Evolutionary conservation across 2,888 invertebrate genomes (phyloP).

Genomic region (Creontiades dilutus): DNA sequence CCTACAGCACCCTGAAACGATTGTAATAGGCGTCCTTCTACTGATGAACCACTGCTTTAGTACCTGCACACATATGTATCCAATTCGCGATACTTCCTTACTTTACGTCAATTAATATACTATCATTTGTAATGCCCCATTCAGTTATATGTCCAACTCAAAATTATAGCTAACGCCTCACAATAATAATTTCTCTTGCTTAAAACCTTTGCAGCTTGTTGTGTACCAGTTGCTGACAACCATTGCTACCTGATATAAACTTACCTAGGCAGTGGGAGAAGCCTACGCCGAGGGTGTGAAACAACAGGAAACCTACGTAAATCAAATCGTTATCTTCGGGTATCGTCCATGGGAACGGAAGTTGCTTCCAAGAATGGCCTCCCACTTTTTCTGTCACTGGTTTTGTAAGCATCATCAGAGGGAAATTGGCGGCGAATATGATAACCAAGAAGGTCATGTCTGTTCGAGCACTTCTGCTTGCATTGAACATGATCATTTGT

Average conservation of each 20-base stretch:
- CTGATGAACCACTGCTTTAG: too few relatives aligned
- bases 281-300: slow-evolving; percentile 17
- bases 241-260: background rate
- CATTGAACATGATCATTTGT: slow-evolving; percentile 8
- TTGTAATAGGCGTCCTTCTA: too few relatives aligned
- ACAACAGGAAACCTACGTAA: background rate
- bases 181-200: too few relatives aligned
- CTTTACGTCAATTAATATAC: too few relatives aligned
- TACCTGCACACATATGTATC: too few relatives aligned
- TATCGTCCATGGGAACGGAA: slow-evolving; percentile 49
- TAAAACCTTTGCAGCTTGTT: too few relatives aligned
- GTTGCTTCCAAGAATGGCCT: slow-evolving; percentile 55
- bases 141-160: too few relatives aligned
- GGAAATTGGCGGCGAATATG: slow-evolving; percentile 45
- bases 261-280: slow-evolving; percentile 60
- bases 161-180: too few relatives aligned
- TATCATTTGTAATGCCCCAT: too few relatives aligned
- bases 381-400: slow-evolving; percentile 14
- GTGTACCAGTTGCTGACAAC: too few relatives aligned
- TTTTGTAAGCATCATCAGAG: slow-evolving; percentile 35
- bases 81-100: too few relatives aligned
- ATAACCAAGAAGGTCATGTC: slow-evolving; percentile 1
- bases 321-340: background rate
- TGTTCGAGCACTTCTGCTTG: background rate
- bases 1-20: too few relatives aligned